Conservation (phyloP, 2,113 vertebrate species). For the Scolopax mira region DNA sequence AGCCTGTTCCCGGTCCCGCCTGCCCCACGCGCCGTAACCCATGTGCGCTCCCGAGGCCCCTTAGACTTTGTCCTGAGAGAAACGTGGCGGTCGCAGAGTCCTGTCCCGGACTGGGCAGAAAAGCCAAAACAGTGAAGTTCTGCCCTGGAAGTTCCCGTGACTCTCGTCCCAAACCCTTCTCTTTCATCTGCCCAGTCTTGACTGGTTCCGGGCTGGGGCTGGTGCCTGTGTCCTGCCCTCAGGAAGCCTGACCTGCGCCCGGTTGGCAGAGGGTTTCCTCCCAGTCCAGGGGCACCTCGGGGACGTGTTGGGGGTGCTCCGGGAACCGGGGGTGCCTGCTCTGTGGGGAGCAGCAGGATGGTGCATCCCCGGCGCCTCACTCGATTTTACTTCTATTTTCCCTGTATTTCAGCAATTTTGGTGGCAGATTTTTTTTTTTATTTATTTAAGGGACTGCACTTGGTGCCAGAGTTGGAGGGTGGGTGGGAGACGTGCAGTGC, state of each 20-base stretch:
- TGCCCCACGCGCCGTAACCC: neutral
- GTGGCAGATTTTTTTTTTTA: neutral
- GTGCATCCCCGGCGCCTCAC: neutral
- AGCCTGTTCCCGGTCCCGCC: neutral
- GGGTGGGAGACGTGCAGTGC: neutral
- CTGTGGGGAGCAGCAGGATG: neutral
- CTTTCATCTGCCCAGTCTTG: neutral
- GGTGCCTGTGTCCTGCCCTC: neutral
- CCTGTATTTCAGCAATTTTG: neutral
- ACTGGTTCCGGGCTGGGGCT: no score
- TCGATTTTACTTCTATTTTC: neutral
- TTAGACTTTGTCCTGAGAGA: conserved; percentile 40
- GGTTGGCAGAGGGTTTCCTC: neutral
- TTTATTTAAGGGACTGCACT: neutral
- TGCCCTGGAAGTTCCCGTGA: fast-evolving
- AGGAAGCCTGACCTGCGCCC: neutral
- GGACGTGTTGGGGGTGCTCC: neutral
- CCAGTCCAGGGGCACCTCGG: neutral
- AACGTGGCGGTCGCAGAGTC: neutral
- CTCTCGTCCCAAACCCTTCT: no score
- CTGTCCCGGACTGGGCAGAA: neutral
- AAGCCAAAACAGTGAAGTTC: neutral
- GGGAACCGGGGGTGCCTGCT: neutral
- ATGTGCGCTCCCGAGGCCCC: neutral
- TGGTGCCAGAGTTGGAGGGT: neutral